Evolutionary conservation across 2,113 vertebrate genomes (phyloP).

Genomic region (Tamias sibiricus): DNA sequence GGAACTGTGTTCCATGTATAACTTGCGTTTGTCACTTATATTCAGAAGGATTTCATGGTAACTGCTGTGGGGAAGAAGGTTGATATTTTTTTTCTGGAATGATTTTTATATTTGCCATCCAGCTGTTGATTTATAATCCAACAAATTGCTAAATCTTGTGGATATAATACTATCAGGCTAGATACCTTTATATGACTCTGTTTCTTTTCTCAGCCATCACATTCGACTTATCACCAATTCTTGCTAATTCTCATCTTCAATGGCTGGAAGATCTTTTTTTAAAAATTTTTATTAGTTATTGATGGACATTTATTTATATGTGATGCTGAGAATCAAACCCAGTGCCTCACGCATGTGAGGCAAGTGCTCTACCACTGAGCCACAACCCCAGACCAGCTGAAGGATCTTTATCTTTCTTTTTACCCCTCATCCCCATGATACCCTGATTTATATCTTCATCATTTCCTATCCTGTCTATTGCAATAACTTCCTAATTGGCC

Average conservation of each 20-base stretch:
- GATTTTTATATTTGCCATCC: background rate
- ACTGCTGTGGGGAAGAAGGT: background rate
- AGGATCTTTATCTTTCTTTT: background rate
- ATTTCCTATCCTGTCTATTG: background rate
- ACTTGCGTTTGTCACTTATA: background rate
- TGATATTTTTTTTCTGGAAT: constrained; percentile 38
- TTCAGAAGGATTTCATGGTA: background rate
- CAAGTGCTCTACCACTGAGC: too few relatives aligned
- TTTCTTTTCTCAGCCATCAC: background rate
- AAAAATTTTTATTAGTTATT: too few relatives aligned
- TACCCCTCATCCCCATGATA: background rate
- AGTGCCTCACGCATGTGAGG: too few relatives aligned
- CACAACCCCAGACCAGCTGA: too few relatives aligned
- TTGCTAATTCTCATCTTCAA: constrained; percentile 16
- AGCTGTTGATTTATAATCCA: constrained; percentile 24
- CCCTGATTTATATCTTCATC: constrained; percentile 17
- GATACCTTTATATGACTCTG: background rate
- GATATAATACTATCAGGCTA: background rate
- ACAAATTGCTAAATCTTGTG: background rate
- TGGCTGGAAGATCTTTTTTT: background rate
- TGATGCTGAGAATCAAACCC: too few relatives aligned
- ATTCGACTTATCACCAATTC: background rate
- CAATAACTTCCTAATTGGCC: background rate
- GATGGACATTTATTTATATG: too few relatives aligned
- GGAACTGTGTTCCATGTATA: background rate